Percentiles rank a stretch among this genome's conserved stretches.
phyloP scores from a whole-genome alignment of 2,113 vertebrate genomes.

The Addax nasomaculatus region DNA sequence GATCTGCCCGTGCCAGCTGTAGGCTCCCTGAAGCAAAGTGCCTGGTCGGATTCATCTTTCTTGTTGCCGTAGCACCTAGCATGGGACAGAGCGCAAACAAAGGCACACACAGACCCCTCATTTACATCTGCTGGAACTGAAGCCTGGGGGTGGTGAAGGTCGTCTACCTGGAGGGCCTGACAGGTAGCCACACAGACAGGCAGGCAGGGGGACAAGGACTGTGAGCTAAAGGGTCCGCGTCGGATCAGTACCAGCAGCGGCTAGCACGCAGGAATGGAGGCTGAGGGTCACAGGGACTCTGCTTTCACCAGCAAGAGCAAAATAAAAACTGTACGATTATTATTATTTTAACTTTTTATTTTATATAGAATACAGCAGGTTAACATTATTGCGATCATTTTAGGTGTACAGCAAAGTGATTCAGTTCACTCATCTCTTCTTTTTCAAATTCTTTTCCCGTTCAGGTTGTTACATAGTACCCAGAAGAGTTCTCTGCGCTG shows the following conservation, averaged over 20 bases:
- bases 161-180: neutral
- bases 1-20: rapidly evolving
- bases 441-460: neutral
- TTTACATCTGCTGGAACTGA: neutral
- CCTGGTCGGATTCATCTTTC: neutral
- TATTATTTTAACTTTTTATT: neutral
- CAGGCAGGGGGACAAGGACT: neutral
- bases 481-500: neutral
- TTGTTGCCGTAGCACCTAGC: neutral
- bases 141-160: neutral
- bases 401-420: neutral
- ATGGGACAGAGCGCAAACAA: no score
- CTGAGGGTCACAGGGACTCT: neutral
- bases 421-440: neutral
- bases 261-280: neutral
- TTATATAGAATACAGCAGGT: neutral
- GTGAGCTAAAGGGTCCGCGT: rapidly evolving
- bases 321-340: neutral
- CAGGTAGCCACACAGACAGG: neutral
- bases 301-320: neutral
- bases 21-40: neutral
- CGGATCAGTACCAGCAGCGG: neutral
- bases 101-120: neutral
- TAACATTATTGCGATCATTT: neutral
- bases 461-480: neutral